These are phyloP conservation scores for Hypena proboscidalis DNA, from an alignment of 2,888 invertebrate genomes.

Conservation along the genomic window DNA sequence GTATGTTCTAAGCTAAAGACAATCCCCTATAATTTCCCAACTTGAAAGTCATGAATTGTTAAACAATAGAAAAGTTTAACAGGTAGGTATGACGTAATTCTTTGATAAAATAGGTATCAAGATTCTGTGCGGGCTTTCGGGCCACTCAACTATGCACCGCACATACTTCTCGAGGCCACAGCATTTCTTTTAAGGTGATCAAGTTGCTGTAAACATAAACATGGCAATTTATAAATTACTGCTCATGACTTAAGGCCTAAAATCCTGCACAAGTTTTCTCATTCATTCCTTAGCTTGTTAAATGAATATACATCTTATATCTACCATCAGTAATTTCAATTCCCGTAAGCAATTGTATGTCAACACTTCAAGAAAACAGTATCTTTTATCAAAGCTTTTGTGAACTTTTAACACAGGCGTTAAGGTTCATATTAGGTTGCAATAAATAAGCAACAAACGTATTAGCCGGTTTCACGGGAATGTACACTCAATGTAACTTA, in stretches of 20 bases:
- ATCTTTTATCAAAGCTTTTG: conserved; percentile 26
- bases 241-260: conserved; percentile 21
- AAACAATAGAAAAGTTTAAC: conserved; percentile 43
- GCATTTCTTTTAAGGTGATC: conserved; percentile 76
- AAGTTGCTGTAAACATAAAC: conserved; percentile 44
- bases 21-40: conserved; percentile 19
- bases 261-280: conserved; percentile 10
- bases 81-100: conserved; percentile 48
- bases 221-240: conserved; percentile 27
- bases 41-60: conserved; percentile 19
- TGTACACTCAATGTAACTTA: conserved; percentile 46
- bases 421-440: conserved; percentile 39
- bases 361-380: conserved; percentile 26
- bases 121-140: conserved; percentile 54
- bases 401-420: conserved; percentile 20
- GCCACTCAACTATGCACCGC: conserved; percentile 51
- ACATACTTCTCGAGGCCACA: conserved; percentile 72
- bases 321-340: conserved; percentile 3
- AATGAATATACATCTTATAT: conserved; percentile 34
- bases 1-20: too few species aligned
- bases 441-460: conserved; percentile 36
- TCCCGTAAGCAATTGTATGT: conserved; percentile 25
- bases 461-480: conserved; percentile 58
- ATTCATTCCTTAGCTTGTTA: conserved; percentile 29
- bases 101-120: conserved; percentile 50